Base-by-base conservation (phyloP, 2,888 invertebrate species). In the Drosophila nr. perissopoda region DNA sequence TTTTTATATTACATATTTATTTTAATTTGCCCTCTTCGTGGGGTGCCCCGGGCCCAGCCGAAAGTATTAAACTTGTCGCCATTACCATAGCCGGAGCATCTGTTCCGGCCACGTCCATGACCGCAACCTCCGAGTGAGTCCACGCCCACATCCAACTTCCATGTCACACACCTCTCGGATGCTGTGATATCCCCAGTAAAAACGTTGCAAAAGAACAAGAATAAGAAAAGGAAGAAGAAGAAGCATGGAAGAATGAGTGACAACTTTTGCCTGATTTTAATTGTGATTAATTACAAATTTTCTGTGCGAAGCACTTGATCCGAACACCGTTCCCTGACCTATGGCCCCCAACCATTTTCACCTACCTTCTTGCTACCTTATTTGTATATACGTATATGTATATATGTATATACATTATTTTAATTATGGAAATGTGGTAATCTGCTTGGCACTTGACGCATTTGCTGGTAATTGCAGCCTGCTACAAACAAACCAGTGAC, bases 381-480 rank as follows among this genome's bases (percentile, higher is more conserved):
- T 13, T 21, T 34, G 33, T 36, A 21, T 36, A 27, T 54, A 64
- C 76, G 77, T 63, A 82, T 87, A 83, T 89, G 83, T 52, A 21
- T 33, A 48, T 33, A 63, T 69, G 79, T 83, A 84, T 82, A 89
- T 54, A 13, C 27, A 63, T 89, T 74, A 21, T 52, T 88, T 80
- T 82, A 85, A 82, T 85, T 89, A 85, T 85, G 85, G 70, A 89
- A 85, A 85, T 88, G 82, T 85, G 46, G 16, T 89, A 82, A 85
- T 89, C 89, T 85, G 85, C 83, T 88, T 84, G 74, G 89, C 81
- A 84, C 85, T 84, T 79, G 69, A 79, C 72, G 78, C 78, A 34
- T 71, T 80, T 51, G 81, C 53, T 67, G 67, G 71, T 54, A 46
- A 46, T 46, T 46, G 21, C 58, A 63, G 51, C 34, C 13, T 34